A percentile compares a stretch with the other conserved stretches of the same genome.
Evolutionary conservation across 2,888 invertebrate species (phyloP).

Genomic region (Hemithea aestivaria): DNA sequence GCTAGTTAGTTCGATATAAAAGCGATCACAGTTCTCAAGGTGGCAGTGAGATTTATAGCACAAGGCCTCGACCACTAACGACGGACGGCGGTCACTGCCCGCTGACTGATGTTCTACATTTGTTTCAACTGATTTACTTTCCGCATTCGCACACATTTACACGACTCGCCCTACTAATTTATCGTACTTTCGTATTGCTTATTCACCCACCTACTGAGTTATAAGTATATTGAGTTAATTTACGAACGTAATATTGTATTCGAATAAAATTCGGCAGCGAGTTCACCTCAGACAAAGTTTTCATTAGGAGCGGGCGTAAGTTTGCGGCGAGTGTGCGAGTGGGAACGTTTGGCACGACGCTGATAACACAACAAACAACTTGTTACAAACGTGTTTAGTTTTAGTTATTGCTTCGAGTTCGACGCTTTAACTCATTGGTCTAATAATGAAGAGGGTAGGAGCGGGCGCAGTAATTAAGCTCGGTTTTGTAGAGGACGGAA

Average conservation of each 20-base stretch:
- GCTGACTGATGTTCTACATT: constrained; percentile 73
- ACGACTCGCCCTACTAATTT: constrained; percentile 43
- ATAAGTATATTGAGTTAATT: constrained; percentile 16
- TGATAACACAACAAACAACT: constrained; percentile 79
- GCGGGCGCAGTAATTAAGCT: constrained; percentile 59
- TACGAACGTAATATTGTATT: constrained; percentile 28
- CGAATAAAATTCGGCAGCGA: constrained; percentile 49
- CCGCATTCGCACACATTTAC: constrained; percentile 53
- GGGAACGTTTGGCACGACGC: constrained; percentile 70
- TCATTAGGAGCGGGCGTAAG: constrained; percentile 68
- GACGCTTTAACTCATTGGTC: constrained; percentile 74
- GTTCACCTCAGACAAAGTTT: constrained; percentile 68
- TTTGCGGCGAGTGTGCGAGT: constrained; percentile 67
- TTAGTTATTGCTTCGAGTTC: constrained; percentile 76
- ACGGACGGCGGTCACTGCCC: constrained; percentile 46
- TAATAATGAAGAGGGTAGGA: constrained; percentile 68
- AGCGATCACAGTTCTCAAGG: constrained; percentile 64
- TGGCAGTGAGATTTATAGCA: constrained; percentile 65
- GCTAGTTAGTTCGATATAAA: constrained; percentile 26
- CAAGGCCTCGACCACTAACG: constrained; percentile 70
- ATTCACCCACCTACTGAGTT: constrained; percentile 9
- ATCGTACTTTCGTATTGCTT: constrained; percentile 40
- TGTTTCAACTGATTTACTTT: constrained; percentile 76
- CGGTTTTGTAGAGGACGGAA: constrained; percentile 40
- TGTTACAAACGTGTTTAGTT: constrained; percentile 79